phyloP scores from a whole-genome alignment of 2,888 invertebrate species.

The Eurytoma californica region DNA sequence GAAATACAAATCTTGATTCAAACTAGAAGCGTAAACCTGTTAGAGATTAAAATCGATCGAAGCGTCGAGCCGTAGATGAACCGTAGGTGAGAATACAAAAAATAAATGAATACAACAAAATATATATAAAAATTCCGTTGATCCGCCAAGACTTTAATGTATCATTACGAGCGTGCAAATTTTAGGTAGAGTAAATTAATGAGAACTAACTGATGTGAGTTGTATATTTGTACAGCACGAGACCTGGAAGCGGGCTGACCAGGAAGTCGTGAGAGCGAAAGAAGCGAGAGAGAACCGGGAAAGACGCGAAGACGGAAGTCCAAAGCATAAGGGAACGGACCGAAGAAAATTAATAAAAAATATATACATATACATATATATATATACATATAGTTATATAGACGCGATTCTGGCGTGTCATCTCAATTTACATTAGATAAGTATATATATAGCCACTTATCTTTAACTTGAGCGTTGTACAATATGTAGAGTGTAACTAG shows the following conservation, averaged over 20 bases:
- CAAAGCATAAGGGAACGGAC: conserved; percentile 9
- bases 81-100: not conserved
- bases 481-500: conserved; percentile 25
- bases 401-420: conserved; percentile 54
- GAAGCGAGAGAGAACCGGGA: not conserved
- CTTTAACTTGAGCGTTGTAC: conserved; percentile 23
- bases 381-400: not conserved
- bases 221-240: conserved; percentile 62
- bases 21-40: not conserved
- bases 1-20: conserved; percentile 11
- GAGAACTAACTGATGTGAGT: conserved; percentile 49
- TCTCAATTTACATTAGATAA: conserved; percentile 41
- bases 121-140: not conserved
- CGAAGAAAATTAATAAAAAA: not conserved
- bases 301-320: not conserved
- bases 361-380: not conserved
- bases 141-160: conserved; percentile 3
- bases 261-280: conserved; percentile 58
- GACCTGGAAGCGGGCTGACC: conserved; percentile 54
- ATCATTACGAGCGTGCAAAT: not conserved
- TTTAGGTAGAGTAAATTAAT: not conserved
- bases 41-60: not conserved
- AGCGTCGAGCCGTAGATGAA: conserved; percentile 3
- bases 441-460: conserved; percentile 26
- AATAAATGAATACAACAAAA: not conserved